Base-by-base conservation (phyloP, 2,113 vertebrate species). In the Taurulus bubalis region DNA sequence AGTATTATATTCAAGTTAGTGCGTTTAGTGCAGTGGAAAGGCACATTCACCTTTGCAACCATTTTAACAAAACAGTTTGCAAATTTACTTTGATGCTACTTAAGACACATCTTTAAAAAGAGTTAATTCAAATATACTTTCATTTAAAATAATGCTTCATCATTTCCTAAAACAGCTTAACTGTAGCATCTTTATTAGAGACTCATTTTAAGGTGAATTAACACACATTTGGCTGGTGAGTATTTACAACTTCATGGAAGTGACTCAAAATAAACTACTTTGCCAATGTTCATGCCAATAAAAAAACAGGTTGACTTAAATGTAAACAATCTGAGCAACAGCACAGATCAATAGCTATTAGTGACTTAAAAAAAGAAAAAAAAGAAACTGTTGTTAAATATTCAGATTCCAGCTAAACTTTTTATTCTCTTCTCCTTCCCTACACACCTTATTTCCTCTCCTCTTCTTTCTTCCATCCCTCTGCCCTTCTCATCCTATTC, bases 401-500 rank as follows among this genome's bases (percentile, higher is more conserved):
- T 51, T 69, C 9, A 51, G 32, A 62, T 55, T 24, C 51, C 8
- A 59, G 58, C 58, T 32, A 16, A 59, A 30, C n/a, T 4, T 42
- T 16, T 65, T 18, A 8, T 65, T 65, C 1, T 9, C n/a, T 26
- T 65, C n/a, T 4, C 4, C 15, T 30, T 16, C 20, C 60, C 32
- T 28, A 34, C 47, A 73, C 51, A 53, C 24, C 38, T 26, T n/a
- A 30, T 34, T 28, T 34, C 20, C 67, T 45, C 32, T 68, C 40
- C 12, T 28, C n/a, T 74, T 28, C 72, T 49, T 63, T 69, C 55
- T 38, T 75, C 65, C 49, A 58, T 75, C 55, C 55, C 51, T 49
- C 15, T 30, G 16, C 7, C 11, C 49, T n/a, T 30, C 67, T 30
- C 79, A 26, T 69, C 47, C 40, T 12, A 18, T 55, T 70, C 34